These are phyloP conservation scores for Xestia xanthographa DNA, from an alignment of 2,888 invertebrate species.

Conservation along the genomic window DNA sequence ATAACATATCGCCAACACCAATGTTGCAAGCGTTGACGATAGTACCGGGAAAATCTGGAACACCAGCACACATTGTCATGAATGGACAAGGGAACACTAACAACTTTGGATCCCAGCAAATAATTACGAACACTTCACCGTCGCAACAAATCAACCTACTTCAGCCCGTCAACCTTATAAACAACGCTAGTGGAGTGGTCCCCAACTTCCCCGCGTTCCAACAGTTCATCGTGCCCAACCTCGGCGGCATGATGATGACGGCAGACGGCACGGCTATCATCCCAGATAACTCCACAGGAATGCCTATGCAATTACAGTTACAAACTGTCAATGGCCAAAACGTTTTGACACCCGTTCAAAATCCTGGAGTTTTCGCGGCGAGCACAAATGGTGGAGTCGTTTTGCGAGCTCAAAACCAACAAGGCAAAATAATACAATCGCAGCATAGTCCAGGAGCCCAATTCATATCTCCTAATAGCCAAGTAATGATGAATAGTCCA, in stretches of 20 bases:
- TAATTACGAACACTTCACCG: conserved; percentile 91
- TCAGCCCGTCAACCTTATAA: conserved; percentile 95
- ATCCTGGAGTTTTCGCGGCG: conserved; percentile 91
- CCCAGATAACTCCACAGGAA: conserved; percentile 92
- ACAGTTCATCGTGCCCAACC: conserved; percentile 95
- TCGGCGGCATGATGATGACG: conserved; percentile 96
- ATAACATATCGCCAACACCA: conserved; percentile 92
- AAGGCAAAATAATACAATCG: conserved; percentile 93
- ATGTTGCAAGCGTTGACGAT: conserved; percentile 94
- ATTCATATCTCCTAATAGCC: conserved; percentile 94
- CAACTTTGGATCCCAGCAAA: conserved; percentile 92
- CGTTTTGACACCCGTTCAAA: conserved; percentile 93
- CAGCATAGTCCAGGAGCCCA: conserved; percentile 93
- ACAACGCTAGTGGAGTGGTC: conserved; percentile 92
- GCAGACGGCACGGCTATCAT: conserved; percentile 94
- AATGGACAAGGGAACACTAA: conserved; percentile 92
- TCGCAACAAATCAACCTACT: conserved; percentile 93
- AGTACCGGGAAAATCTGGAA: conserved; percentile 94
- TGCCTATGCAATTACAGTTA: conserved; percentile 94
- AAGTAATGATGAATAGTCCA: conserved; percentile 94
- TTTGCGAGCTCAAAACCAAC: conserved; percentile 93
- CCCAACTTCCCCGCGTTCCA: conserved; percentile 95
- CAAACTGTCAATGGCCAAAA: conserved; percentile 95
- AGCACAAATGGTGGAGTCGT: conserved; percentile 94
- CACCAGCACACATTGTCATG: conserved; percentile 94